These are phyloP conservation scores for Notarius lentiginosus DNA, from an alignment of 2,113 vertebrate genomes.

Conservation along the genomic window DNA sequence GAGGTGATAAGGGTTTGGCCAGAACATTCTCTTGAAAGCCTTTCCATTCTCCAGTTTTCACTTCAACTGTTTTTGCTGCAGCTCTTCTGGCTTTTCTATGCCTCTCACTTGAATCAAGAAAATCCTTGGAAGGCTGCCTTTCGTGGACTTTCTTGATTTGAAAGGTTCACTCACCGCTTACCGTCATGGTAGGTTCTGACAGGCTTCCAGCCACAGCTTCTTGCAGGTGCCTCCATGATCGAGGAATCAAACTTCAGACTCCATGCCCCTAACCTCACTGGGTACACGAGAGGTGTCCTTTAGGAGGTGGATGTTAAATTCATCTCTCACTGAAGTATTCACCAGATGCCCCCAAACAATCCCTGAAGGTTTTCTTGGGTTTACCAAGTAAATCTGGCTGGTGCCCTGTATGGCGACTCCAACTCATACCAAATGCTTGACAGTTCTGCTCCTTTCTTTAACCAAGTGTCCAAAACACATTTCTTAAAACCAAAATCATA, in stretches of 20 bases:
- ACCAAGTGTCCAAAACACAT: not conserved
- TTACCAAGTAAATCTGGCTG: not conserved
- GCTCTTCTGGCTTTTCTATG: not conserved
- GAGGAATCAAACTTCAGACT: not conserved
- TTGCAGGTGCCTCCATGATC: not conserved
- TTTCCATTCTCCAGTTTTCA: not conserved
- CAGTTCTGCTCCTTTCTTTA: not conserved
- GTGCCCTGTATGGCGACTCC: not conserved
- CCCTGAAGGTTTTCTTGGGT: not conserved
- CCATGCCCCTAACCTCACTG: not conserved
- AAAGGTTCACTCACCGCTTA: not conserved
- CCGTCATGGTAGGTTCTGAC: not conserved
- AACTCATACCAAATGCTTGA: not conserved
- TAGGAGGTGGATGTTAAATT: not conserved
- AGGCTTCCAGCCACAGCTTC: not conserved
- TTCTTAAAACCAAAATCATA: not conserved
- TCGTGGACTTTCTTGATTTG: not conserved
- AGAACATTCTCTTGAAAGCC: not conserved
- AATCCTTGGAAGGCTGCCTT: not conserved
- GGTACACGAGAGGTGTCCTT: not conserved
- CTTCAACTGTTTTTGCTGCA: not conserved
- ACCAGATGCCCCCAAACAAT: not conserved
- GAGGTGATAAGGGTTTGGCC: not conserved
- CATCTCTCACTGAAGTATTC: not conserved
- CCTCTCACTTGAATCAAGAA: not conserved